phyloP scores from a whole-genome alignment of 2,797 vertebrate species.

The Salarias fasciatus region DNA sequence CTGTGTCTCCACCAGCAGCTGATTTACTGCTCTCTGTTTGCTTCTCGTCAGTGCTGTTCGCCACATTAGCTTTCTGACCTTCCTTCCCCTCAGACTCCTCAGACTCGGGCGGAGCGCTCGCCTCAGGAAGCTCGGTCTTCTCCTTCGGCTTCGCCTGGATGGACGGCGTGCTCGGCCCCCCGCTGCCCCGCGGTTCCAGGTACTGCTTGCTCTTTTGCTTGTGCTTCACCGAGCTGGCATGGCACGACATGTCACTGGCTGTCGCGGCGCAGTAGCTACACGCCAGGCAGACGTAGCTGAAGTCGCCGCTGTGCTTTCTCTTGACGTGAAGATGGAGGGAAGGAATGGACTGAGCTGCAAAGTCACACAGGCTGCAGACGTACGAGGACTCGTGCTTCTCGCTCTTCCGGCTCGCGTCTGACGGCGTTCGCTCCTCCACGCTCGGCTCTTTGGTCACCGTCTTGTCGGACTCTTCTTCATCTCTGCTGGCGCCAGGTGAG shows the following conservation, averaged over 20 bases:
- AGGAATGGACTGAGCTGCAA: slow-evolving; percentile 88
- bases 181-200: slow-evolving; percentile 52
- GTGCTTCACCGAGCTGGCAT: slow-evolving; percentile 93
- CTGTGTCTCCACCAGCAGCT: slow-evolving; percentile 17
- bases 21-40: slow-evolving; percentile 25
- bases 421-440: slow-evolving; percentile 43
- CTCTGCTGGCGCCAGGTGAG: slow-evolving; percentile 14
- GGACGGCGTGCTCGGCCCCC: slow-evolving; percentile 24
- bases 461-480: slow-evolving; percentile 47
- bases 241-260: slow-evolving; percentile 92
- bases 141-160: slow-evolving; percentile 40
- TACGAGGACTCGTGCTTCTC: slow-evolving; percentile 73
- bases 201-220: slow-evolving; percentile 90
- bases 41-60: slow-evolving; percentile 25
- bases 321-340: slow-evolving; percentile 93
- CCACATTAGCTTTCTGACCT: slow-evolving; percentile 5
- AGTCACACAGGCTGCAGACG: slow-evolving; percentile 88
- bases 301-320: slow-evolving; percentile 92
- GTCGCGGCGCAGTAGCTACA: slow-evolving; percentile 96
- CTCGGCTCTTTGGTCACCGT: slow-evolving; percentile 47
- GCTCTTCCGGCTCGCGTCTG: slow-evolving; percentile 53
- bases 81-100: slow-evolving; percentile 20
- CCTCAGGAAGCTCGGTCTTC: slow-evolving; percentile 22
- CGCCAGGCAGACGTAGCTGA: slow-evolving; percentile 95
- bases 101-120: not conserved